Percentiles rank a stretch among this genome's conserved stretches.
Conservation (phyloP, 2,797 vertebrate species). For the Enteromius radiatus region DNA sequence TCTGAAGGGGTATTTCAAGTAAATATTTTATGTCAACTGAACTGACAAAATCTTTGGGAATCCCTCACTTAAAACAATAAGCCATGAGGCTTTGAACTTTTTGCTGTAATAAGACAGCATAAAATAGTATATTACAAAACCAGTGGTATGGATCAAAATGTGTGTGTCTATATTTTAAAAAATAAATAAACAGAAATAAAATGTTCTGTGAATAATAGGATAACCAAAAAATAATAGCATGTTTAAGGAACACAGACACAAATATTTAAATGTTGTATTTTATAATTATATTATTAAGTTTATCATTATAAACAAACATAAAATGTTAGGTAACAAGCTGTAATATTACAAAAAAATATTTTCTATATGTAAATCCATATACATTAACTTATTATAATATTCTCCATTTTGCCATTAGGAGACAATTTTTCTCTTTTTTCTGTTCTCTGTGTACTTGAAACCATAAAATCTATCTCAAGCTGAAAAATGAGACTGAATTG, state of each 20-base stretch:
- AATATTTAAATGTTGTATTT: not conserved
- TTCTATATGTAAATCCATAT: conserved; percentile 4
- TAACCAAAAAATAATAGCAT: not conserved
- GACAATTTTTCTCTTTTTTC: not conserved
- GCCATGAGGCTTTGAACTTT: not conserved
- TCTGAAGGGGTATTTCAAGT: too few relatives aligned
- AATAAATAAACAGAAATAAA: not conserved
- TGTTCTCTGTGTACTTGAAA: not conserved
- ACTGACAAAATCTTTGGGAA: too few relatives aligned
- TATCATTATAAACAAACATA: not conserved
- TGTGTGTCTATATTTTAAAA: not conserved
- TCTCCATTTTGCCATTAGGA: not conserved
- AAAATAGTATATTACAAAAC: not conserved
- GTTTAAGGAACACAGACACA: not conserved
- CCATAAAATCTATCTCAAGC: not conserved
- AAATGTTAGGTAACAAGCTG: not conserved
- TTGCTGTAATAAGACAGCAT: not conserved
- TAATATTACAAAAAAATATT: not conserved
- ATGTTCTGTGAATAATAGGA: not conserved
- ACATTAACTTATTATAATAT: not conserved
- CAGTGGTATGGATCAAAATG: not conserved
- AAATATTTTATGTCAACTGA: not conserved
- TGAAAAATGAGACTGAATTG: conserved; percentile 20
- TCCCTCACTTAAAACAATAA: not conserved
- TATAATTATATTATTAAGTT: not conserved